Conservation (phyloP, 2,888 invertebrate species). For the Crocallis elinguaria region DNA sequence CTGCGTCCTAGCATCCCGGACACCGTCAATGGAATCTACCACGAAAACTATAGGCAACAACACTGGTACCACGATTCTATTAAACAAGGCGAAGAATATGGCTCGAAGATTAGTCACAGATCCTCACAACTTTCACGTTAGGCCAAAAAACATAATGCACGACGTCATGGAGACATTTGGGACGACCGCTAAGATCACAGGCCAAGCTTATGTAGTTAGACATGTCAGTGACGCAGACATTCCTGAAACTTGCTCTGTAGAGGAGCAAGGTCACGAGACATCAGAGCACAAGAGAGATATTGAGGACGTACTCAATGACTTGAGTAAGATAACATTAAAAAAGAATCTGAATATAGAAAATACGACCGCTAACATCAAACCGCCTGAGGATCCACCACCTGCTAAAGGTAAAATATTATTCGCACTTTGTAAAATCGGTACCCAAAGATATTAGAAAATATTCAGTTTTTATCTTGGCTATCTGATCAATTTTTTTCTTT, state of each 20-base stretch:
- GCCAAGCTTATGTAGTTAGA: slow-evolving; percentile 69
- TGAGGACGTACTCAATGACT: slow-evolving; percentile 75
- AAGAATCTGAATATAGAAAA: slow-evolving; percentile 76
- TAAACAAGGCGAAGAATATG: slow-evolving; percentile 80
- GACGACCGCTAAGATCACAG: slow-evolving; percentile 56
- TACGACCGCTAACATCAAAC: slow-evolving; percentile 77
- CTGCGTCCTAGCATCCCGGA: slow-evolving; percentile 82
- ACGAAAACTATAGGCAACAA: slow-evolving; percentile 73
- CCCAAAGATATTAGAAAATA: too few species aligned
- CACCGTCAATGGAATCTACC: slow-evolving; percentile 75
- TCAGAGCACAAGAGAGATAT: slow-evolving; percentile 71
- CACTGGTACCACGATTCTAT: slow-evolving; percentile 70
- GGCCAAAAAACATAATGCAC: slow-evolving; percentile 77
- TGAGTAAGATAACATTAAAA: slow-evolving; percentile 78
- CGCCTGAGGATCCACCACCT: slow-evolving; percentile 67
- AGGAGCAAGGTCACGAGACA: slow-evolving; percentile 69
- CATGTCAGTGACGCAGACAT: slow-evolving; percentile 70
- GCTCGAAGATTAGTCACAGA: slow-evolving; percentile 73
- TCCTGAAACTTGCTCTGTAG: slow-evolving; percentile 54
- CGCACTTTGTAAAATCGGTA: neutral
- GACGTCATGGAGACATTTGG: slow-evolving; percentile 81
- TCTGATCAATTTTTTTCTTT: neutral
- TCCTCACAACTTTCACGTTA: slow-evolving; percentile 69
- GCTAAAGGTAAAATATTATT: slow-evolving; percentile 50
- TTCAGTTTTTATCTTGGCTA: too few species aligned